A percentile compares a stretch with the other conserved stretches of the same genome.
These are phyloP conservation scores for Pituophis catenifer DNA, from an alignment of 2,113 vertebrate species.

Conservation along the genomic window DNA sequence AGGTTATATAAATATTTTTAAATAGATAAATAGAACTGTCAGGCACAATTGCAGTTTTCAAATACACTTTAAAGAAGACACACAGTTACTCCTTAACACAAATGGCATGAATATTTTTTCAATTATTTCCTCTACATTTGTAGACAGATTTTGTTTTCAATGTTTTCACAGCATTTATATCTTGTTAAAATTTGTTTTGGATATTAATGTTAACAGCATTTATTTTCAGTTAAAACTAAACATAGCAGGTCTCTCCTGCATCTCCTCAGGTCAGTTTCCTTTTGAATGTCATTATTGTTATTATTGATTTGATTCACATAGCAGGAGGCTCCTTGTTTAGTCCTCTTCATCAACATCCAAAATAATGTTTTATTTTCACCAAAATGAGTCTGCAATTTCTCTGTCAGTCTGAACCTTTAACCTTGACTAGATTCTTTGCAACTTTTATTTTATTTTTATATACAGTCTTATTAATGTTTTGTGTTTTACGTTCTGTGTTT, in stretches of 20 bases:
- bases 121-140: neutral
- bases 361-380: neutral
- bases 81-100: neutral
- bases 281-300: neutral
- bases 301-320: neutral
- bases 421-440: neutral
- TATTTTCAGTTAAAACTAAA: neutral
- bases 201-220: neutral
- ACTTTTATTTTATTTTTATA: neutral
- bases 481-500: neutral
- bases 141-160: neutral
- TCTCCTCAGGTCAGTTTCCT: neutral
- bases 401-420: neutral
- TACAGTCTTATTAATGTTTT: neutral
- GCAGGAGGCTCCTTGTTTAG: neutral
- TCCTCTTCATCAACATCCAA: neutral
- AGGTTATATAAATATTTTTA: too few relatives aligned
- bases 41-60: neutral
- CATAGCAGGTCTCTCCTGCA: neutral
- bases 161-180: neutral
- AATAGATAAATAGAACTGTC: neutral
- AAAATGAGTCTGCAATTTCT: neutral
- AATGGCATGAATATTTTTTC: neutral
- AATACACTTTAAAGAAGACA: neutral
- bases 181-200: neutral